Base-by-base conservation (phyloP, 35 echinoderm and acorn worm genomes). In the Chiridota heheva region DNA sequence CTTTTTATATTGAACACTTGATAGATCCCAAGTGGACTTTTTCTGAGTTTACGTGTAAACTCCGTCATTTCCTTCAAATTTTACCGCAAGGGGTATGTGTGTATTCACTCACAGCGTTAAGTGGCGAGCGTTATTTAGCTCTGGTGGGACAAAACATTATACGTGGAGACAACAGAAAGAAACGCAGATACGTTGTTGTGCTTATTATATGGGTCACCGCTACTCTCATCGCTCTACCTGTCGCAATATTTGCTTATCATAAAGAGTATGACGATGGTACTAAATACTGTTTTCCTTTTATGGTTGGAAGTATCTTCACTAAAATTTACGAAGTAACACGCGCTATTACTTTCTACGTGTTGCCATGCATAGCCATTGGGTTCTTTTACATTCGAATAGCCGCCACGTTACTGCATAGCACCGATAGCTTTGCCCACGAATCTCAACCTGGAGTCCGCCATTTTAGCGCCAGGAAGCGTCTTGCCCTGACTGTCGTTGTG, bases 371-470 rank as follows among this genome's bases (percentile, higher is more conserved):
- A 2, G 41, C 68, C 6, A 88, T 93, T 3, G 64, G 85, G 7
- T 76, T 66, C 34, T 79, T 87, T 39, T 93, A 93, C 58, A 58
- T 81, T 4, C 48, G 73, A 8, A 93, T 93, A n/a, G 90, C 90
- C 4, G 59, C 75, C 20, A 82, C 86, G 12, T 80, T 93, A 5
- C 45, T 93, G 4, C 79, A 60, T 8, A 93, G 90, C 49, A 80
- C 80, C 25, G 86, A 76, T 4, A 78, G 64, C 44, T 93, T 93
- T 49, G 61, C 60, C n/a, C 68, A 81, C 55, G 90, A 93, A 48
- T 88, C 76, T 0, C 90, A 93, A 56, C 90, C 90, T 17, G 90
- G 90, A 36, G 90, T 86, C 1, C 78, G 79, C 16, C 90, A 93
- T 40, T 93, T 93, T 47, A 55, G 64, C 7, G 90, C 90, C 7